Conservation (phyloP, 2,113 vertebrate species). For the Hypomesus transpacificus region DNA sequence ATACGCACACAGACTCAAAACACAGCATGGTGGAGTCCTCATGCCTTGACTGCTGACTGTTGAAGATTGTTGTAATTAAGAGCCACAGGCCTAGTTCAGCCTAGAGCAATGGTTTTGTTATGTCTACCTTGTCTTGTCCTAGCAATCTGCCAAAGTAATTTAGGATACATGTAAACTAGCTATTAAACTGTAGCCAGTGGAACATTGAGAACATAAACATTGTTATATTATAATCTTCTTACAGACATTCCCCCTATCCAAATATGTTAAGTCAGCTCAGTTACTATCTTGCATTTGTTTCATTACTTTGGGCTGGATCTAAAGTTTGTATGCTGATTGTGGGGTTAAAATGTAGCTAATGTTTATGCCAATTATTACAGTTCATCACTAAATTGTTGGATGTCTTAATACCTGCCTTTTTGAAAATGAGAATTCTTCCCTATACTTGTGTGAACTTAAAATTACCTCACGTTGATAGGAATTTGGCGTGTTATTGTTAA, state of each 20-base stretch:
- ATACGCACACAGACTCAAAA: neutral
- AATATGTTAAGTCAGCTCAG: neutral
- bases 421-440: constrained; percentile 26
- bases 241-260: constrained; percentile 2
- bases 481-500: constrained; percentile 11
- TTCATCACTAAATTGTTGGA: constrained; percentile 15
- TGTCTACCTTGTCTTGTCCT: neutral
- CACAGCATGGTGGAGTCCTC: constrained; percentile 36
- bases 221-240: neutral
- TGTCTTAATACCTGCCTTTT: constrained; percentile 35
- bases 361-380: constrained; percentile 16
- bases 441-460: constrained; percentile 21
- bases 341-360: constrained; percentile 8
- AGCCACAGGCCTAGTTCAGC: neutral
- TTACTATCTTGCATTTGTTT: constrained; percentile 1
- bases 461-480: constrained; percentile 18
- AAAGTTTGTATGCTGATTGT: constrained; percentile 15
- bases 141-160: constrained; percentile 30
- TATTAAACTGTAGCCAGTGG: neutral
- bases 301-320: constrained; percentile 34
- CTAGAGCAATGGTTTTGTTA: neutral
- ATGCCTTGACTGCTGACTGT: constrained; percentile 62
- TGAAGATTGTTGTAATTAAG: constrained; percentile 26
- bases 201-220: neutral
- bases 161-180: neutral